phyloP scores from a whole-genome alignment of 1,140 invertebrate species.

The Harlomillsia oculata region DNA sequence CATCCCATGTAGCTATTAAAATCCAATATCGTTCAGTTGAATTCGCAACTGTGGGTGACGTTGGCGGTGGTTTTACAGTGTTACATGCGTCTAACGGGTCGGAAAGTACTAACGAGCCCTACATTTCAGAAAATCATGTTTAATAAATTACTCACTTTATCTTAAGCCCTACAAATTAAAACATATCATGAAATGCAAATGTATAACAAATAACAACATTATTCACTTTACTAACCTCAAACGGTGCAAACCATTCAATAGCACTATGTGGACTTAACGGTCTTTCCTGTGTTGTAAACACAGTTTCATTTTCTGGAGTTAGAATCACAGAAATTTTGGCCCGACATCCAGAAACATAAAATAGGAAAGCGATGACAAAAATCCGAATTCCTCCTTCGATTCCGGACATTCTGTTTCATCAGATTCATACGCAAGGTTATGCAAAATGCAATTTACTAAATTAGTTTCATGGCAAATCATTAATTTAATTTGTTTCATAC shows the following conservation, averaged over 20 bases:
- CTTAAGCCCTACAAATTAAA: background rate
- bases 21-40: constrained; percentile 55
- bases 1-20: constrained; percentile 56
- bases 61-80: constrained; percentile 48
- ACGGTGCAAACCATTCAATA: background rate
- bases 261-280: background rate
- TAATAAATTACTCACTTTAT: background rate
- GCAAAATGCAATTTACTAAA: background rate
- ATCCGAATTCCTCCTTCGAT: no score
- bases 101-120: constrained; percentile 59
- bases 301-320: constrained; percentile 10
- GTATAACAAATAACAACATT: background rate
- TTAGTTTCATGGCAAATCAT: background rate
- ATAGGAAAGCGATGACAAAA: constrained; percentile 1
- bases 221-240: background rate
- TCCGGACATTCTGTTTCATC: no score
- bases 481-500: background rate
- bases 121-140: constrained; percentile 34
- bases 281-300: constrained; percentile 14
- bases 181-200: background rate
- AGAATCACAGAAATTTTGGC: constrained; percentile 17
- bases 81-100: constrained; percentile 57
- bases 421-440: no score
- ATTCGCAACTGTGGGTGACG: constrained; percentile 22
- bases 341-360: background rate